phyloP scores from a whole-genome alignment of 2,888 invertebrate species.

The Sialis lutaria region DNA sequence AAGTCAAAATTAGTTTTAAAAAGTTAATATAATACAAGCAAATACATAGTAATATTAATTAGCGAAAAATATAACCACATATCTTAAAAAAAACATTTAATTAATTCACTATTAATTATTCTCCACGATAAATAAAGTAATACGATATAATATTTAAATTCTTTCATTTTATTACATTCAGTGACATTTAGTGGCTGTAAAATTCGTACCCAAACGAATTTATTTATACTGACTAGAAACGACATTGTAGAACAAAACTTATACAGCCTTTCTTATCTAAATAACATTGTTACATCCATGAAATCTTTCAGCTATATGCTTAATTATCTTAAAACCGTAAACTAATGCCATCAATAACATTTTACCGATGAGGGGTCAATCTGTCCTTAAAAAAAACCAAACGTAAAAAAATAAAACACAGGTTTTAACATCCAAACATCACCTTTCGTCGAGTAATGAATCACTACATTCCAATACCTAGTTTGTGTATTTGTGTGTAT shows the following conservation, averaged over 20 bases:
- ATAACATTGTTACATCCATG: constrained; percentile 1
- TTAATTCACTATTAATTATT: too few relatives aligned
- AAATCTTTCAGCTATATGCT: constrained; percentile 1
- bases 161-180: too few relatives aligned
- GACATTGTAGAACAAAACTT: not conserved
- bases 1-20: too few relatives aligned
- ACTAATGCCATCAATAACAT: constrained; percentile 1
- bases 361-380: not conserved
- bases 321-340: constrained; percentile 2
- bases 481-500: not conserved
- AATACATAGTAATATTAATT: too few relatives aligned
- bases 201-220: too few relatives aligned
- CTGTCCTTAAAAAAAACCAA: not conserved
- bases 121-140: too few relatives aligned
- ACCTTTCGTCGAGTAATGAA: constrained; percentile 26
- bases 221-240: too few relatives aligned
- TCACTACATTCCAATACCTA: constrained; percentile 22
- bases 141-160: too few relatives aligned
- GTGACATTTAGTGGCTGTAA: too few relatives aligned
- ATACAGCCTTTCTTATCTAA: not conserved
- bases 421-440: constrained; percentile 25
- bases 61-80: too few relatives aligned
- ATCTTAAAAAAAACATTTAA: too few relatives aligned
- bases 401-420: constrained; percentile 16
- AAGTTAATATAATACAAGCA: too few relatives aligned